Evolutionary conservation across 2,797 vertebrate genomes (phyloP), one percentile per base, ranked within the genome.

Genomic region (Taenioides sp.): DNA sequence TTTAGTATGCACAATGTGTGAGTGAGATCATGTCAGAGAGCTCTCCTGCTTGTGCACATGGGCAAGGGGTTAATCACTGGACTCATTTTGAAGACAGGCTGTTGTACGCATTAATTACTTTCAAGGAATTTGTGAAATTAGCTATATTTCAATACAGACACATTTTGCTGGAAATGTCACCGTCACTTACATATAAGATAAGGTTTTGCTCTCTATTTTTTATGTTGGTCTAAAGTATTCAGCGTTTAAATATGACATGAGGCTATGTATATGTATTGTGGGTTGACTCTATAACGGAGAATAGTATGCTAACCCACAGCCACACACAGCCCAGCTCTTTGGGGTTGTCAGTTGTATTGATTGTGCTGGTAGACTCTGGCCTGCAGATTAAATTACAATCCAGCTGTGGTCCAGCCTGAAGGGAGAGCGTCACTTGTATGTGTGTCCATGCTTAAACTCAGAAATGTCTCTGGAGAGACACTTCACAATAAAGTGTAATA

Each of bases 301-400:
- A 54, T 54, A 10, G n/a, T 55, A 12, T 23, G 49, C 37, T 4
- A 69, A 66, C 49, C 63, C 50, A 2, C 60, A 59, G 50, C 28
- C 71, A 76, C 50, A 76, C 49, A 71, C 58, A 65, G 64, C 69
- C 57, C 69, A 79, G 14, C 14, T 0, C 37, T 79, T 62, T 75
- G 55, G 72, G 80, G 63, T 74, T 83, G 74, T 68, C 74, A 76
- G 79, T 65, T 54, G 17, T 84, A 87, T 91, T 83, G 86, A 87
- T 86, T 76, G 57, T 71, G 63, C 66, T 79, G 79, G 72, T 78
- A 75, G 57, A 76, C 77, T 73, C 75, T 80, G 84, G 77, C 80
- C 73, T 62, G 72, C 71, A 84, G 80, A 90, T 85, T 87, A 84
- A 76, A 92, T 89, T 89, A 87, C 75, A 72, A 67, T 86, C 73